Evolutionary conservation across 2,888 invertebrate genomes (phyloP).

Genomic region (Eupithecia centaureata): DNA sequence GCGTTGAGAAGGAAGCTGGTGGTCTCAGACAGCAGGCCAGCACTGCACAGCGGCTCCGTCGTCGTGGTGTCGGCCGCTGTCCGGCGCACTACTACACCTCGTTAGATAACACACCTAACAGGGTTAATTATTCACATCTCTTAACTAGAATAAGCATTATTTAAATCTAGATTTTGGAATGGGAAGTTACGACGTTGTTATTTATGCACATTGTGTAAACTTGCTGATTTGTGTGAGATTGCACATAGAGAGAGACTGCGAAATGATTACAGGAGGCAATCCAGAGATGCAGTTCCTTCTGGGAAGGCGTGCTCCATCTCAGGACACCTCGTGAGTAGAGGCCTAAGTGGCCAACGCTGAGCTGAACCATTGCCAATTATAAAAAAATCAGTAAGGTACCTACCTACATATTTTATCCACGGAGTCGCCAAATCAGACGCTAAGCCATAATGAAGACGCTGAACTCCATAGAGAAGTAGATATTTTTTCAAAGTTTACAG

Average conservation of each 20-base stretch:
- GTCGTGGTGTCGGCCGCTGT: not conserved
- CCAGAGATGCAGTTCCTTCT: too few relatives aligned
- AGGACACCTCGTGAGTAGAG: too few relatives aligned
- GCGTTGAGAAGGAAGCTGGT: not conserved
- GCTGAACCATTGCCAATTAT: too few relatives aligned
- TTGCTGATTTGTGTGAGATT: not conserved
- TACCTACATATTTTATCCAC: not conserved
- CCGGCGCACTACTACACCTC: not conserved
- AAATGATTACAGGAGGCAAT: too few relatives aligned
- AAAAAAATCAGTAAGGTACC: too few relatives aligned
- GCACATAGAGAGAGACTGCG: too few relatives aligned
- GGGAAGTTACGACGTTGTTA: not conserved
- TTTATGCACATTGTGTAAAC: not conserved
- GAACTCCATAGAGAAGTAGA: too few relatives aligned
- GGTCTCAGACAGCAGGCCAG: not conserved
- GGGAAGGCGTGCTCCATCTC: too few relatives aligned
- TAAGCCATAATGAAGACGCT: too few relatives aligned
- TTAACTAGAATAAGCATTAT: not conserved
- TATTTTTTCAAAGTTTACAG: too few relatives aligned
- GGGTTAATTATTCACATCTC: not conserved
- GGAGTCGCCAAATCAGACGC: not conserved
- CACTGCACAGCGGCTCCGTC: not conserved
- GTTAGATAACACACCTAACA: slow-evolving; percentile 1
- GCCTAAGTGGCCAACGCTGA: too few relatives aligned
- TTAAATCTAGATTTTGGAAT: slow-evolving; percentile 1